Base-by-base conservation (phyloP, 2,113 vertebrate genomes). In the Trinectes maculatus region DNA sequence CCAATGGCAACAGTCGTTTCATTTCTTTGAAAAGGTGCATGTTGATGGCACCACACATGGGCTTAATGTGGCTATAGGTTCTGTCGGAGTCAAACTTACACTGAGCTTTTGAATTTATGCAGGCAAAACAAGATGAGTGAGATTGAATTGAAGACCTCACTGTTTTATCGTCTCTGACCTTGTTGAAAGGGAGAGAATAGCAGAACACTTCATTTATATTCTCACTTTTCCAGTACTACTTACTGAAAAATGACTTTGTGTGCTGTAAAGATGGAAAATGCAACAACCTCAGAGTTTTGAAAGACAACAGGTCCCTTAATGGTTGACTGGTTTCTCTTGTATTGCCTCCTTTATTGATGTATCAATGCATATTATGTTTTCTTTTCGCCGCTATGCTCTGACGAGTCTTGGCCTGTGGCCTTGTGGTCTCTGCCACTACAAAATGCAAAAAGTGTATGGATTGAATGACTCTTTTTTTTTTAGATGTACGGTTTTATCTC, bases 61-160 rank as follows among this genome's bases (percentile, higher is more conserved):
- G 74, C 48, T 61, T 80, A 82, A 87, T 79, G 76, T 82, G 68
- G 55, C 72, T 73, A 28, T 47, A 56, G 54, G 71, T 60, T 28
- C 64, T 43, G 74, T 54, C 65, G 56, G 56, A 80, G 64, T 74
- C 69, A 67, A 16, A 54, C 18, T 44, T 71, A 48, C 33, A 18
- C 31, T 19, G 36, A 28, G 69, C 60, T 44, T 63, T 56, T 31
- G 21, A 57, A 66, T 71, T 8, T 61, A 40, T 37, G 25, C 31
- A 55, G 22, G 31, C 29, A 71, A 70, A 42, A 3, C 29, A 26
- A 33, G 57, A 33, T 36, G 34, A 5, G n/a, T n/a, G n/a, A n/a
- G n/a, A n/a, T n/a, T n/a, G n/a, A n/a, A n/a, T n/a, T n/a, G n/a
- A n/a, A n/a, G n/a, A n/a, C n/a, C n/a, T n/a, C n/a, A n/a, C n/a